Percentiles rank a stretch among this genome's conserved stretches.
phyloP scores from a whole-genome alignment of 2,797 vertebrate genomes.

The Acomys russatus region DNA sequence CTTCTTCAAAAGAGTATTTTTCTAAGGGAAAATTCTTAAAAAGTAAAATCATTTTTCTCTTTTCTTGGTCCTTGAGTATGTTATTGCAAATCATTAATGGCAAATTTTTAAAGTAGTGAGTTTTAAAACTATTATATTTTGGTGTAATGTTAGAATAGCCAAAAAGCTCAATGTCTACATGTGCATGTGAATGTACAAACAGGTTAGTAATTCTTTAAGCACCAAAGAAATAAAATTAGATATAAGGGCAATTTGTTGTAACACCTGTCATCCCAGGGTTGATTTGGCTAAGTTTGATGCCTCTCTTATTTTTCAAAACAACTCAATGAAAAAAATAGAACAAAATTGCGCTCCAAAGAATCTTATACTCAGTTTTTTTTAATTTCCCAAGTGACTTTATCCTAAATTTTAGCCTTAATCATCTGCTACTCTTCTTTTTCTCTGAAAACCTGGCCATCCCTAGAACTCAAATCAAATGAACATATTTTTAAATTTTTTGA shows the following conservation, averaged over 20 bases:
- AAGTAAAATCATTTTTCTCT: neutral
- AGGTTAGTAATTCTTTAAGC: no score
- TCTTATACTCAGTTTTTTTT: neutral
- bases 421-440: neutral
- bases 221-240: no score
- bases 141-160: no score
- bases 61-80: neutral
- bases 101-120: neutral
- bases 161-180: no score
- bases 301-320: neutral
- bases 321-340: neutral
- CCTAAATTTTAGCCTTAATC: neutral
- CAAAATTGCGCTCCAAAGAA: neutral
- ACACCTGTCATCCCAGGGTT: no score
- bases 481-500: slow-evolving; percentile 17
- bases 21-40: neutral
- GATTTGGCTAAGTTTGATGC: no score
- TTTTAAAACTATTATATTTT: no score
- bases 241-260: no score
- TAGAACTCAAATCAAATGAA: neutral
- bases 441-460: neutral
- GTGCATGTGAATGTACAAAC: no score
- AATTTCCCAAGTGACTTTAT: neutral
- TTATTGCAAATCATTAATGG: neutral
- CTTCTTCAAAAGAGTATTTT: neutral